Conservation (phyloP, 2,888 invertebrate genomes). For the Pemphredon lugubris region DNA sequence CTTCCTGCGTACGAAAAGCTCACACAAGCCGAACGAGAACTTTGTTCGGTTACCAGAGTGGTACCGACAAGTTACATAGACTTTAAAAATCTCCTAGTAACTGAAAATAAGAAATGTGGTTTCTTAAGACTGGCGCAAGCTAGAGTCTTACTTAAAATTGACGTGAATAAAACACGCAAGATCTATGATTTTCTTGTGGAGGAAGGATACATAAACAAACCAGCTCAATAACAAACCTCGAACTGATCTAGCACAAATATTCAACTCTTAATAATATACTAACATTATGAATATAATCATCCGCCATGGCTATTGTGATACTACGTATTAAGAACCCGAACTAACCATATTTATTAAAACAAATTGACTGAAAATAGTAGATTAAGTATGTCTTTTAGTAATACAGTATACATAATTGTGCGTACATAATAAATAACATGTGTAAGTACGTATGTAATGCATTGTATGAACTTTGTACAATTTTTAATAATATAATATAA, state of each 20-base stretch:
- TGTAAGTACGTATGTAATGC: slow-evolving; percentile 21
- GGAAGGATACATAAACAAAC: slow-evolving; percentile 88
- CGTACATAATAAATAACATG: neutral
- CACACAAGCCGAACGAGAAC: slow-evolving; percentile 86
- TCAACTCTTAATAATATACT: slow-evolving; percentile 3
- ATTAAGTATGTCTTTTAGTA: slow-evolving; percentile 8
- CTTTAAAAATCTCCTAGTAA: slow-evolving; percentile 88
- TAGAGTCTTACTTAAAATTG: slow-evolving; percentile 92
- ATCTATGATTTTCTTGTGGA: slow-evolving; percentile 90
- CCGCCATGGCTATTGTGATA: slow-evolving; percentile 43
- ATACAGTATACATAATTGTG: neutral
- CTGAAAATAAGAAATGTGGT: slow-evolving; percentile 89
- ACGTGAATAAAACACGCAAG: slow-evolving; percentile 95
- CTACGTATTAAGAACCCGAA: slow-evolving; percentile 15
- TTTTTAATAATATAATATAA: slow-evolving; percentile 10
- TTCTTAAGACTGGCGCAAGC: slow-evolving; percentile 91
- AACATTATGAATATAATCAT: neutral
- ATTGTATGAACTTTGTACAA: slow-evolving; percentile 30
- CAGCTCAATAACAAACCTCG: slow-evolving; percentile 62
- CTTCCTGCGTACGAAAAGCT: slow-evolving; percentile 90
- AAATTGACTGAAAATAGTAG: slow-evolving; percentile 20
- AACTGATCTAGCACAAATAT: slow-evolving; percentile 10
- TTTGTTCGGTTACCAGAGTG: slow-evolving; percentile 90
- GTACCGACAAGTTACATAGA: slow-evolving; percentile 90
- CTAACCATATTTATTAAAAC: slow-evolving; percentile 6